These are phyloP conservation scores for Maniola jurtina DNA, from an alignment of 1,140 invertebrate species.

Conservation along the genomic window DNA sequence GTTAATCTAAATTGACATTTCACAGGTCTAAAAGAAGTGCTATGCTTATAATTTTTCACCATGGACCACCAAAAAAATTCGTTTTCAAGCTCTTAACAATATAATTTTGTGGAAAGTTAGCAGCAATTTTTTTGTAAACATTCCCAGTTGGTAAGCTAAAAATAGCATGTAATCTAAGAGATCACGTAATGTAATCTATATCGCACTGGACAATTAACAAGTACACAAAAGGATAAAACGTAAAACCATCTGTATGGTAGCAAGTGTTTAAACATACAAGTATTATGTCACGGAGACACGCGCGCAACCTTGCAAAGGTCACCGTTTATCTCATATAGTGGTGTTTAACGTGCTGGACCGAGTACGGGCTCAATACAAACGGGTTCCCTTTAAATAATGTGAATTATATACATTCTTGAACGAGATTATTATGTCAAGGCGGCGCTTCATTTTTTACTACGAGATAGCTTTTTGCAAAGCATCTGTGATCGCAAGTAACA, in stretches of 20 bases:
- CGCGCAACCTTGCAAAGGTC: conserved; percentile 52
- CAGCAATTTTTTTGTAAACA: too few species aligned
- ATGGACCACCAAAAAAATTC: too few species aligned
- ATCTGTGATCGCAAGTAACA: too few species aligned
- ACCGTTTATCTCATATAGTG: conserved; percentile 20
- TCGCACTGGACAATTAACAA: conserved; percentile 2
- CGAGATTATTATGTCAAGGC: conserved; percentile 39
- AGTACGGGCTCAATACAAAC: conserved; percentile 49
- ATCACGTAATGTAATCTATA: neutral
- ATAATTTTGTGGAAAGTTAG: too few species aligned
- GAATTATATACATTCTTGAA: conserved; percentile 19
- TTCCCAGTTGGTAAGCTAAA: too few species aligned
- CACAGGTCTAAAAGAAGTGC: too few species aligned
- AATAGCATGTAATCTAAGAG: neutral
- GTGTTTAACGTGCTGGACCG: conserved; percentile 3
- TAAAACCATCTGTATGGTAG: conserved; percentile 21
- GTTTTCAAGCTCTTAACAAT: too few species aligned
- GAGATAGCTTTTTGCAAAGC: neutral
- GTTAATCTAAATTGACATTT: too few species aligned
- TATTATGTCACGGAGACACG: conserved; percentile 37
- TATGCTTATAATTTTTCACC: too few species aligned
- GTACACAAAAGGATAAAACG: conserved; percentile 18
- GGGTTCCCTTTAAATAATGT: conserved; percentile 38
- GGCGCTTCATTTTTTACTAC: neutral
- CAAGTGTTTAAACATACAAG: neutral